A percentile compares a stretch with the other conserved stretches of the same genome.
Evolutionary conservation across 2,113 vertebrate genomes (phyloP).

Genomic region (Marmota flaviventris): DNA sequence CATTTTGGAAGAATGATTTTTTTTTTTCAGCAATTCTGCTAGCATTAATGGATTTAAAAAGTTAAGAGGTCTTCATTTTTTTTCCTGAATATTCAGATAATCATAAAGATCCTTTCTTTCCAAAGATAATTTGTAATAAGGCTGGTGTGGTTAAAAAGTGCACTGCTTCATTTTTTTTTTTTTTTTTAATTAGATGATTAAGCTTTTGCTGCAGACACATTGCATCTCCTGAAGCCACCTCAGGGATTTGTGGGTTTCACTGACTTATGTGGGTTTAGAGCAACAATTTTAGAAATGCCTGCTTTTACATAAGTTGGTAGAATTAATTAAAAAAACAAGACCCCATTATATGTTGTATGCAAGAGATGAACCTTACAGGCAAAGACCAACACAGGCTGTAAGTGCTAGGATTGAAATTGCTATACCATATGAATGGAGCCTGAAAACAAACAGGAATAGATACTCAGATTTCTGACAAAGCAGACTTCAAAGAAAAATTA

Average conservation of each 20-base stretch:
- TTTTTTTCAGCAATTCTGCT: constrained; percentile 19
- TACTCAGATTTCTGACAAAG: too few species aligned
- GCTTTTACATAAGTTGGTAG: not conserved
- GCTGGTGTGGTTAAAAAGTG: not conserved
- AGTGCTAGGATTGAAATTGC: too few species aligned
- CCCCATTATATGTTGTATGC: too few species aligned
- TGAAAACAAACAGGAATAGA: too few species aligned
- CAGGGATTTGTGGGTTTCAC: not conserved
- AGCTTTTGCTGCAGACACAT: not conserved
- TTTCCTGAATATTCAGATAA: not conserved
- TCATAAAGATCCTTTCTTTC: not conserved
- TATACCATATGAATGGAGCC: too few species aligned
- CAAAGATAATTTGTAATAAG: not conserved
- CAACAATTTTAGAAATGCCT: not conserved
- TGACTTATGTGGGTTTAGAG: not conserved
- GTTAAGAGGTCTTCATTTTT: not conserved
- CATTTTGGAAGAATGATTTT: constrained; percentile 52
- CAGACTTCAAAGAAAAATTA: too few species aligned
- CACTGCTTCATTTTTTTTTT: not conserved
- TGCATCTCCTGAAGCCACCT: not conserved
- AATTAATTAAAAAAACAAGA: too few species aligned
- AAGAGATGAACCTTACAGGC: too few species aligned
- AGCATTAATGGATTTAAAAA: not conserved
- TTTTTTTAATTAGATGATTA: not conserved
- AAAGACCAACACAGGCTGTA: too few species aligned